Evolutionary conservation across 1,140 invertebrate genomes (phyloP).

Genomic region (Euborellia annulipes): DNA sequence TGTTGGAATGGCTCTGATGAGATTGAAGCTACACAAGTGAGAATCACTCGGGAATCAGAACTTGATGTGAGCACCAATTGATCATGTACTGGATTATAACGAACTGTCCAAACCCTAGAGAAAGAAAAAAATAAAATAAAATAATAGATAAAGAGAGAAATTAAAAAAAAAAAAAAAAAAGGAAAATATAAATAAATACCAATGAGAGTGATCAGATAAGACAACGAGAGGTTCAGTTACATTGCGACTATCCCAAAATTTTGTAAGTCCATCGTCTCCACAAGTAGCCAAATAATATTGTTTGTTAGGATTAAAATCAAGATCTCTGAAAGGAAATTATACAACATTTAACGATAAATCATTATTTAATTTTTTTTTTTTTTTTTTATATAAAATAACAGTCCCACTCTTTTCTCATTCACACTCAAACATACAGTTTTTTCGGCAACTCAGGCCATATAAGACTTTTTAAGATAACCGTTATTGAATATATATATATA

Average conservation of each 20-base stretch:
- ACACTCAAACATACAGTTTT: too few relatives aligned
- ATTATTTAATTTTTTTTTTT: too few relatives aligned
- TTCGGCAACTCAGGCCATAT: too few relatives aligned
- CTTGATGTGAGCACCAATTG: slow-evolving; percentile 89
- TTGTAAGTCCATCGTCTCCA: slow-evolving; percentile 85
- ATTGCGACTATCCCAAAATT: slow-evolving; percentile 92
- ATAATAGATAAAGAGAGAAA: not conserved
- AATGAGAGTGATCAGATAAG: slow-evolving; percentile 85
- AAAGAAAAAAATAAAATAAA: slow-evolving; percentile 1
- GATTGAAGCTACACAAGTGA: slow-evolving; percentile 72
- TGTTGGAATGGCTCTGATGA: slow-evolving; percentile 63
- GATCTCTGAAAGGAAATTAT: slow-evolving; percentile 52
- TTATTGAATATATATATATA: too few relatives aligned
- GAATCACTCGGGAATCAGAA: slow-evolving; percentile 80
- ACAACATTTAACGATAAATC: too few relatives aligned
- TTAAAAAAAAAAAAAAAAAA: slow-evolving; percentile 2
- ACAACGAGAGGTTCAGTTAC: slow-evolving; percentile 58
- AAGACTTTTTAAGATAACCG: too few relatives aligned
- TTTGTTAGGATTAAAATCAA: slow-evolving; percentile 95
- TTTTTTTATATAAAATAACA: too few relatives aligned
- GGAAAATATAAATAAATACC: slow-evolving; percentile 38
- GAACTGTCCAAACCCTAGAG: slow-evolving; percentile 73
- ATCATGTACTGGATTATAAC: slow-evolving; percentile 93
- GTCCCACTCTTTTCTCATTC: too few relatives aligned
- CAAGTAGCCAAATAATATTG: slow-evolving; percentile 87